Evolutionary conservation across 2,797 vertebrate genomes (phyloP).

Genomic region (Catharus ustulatus): DNA sequence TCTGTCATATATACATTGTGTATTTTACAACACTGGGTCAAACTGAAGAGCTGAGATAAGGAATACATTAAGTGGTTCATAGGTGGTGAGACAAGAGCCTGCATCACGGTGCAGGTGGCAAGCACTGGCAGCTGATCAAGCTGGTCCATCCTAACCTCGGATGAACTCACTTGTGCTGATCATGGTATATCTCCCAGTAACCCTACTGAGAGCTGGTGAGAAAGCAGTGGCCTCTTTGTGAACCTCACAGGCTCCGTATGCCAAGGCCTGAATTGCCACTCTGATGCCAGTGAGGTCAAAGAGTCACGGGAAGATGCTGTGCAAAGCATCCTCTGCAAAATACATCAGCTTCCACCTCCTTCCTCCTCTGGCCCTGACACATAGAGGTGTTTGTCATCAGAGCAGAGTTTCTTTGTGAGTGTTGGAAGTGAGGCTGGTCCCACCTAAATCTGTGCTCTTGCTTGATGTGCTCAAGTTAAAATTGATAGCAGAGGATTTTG

Average conservation of each 20-base stretch:
- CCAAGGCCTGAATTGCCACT: background rate
- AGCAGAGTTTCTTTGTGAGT: background rate
- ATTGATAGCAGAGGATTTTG: background rate
- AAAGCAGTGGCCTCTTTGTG: background rate
- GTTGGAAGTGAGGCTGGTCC: background rate
- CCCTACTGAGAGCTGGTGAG: background rate
- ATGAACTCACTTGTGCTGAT: background rate
- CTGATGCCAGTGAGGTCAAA: background rate
- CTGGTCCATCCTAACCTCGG: background rate
- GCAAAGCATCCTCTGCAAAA: background rate
- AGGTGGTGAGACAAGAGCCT: background rate
- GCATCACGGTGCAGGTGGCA: background rate
- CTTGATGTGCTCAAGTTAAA: background rate
- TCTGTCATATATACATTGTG: fast-evolving
- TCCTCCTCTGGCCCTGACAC: background rate
- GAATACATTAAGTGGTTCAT: background rate
- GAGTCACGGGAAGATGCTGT: background rate
- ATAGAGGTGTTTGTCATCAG: background rate
- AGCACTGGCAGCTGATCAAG: background rate
- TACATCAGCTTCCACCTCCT: background rate
- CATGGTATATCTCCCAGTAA: background rate
- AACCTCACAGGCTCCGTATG: background rate
- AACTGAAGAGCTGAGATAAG: background rate
- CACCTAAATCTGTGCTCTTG: background rate
- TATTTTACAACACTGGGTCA: background rate